A percentile compares a stretch with the other conserved stretches of the same genome.
phyloP scores from a whole-genome alignment of 1,140 invertebrate species.

The Andricus grossulariae region DNA sequence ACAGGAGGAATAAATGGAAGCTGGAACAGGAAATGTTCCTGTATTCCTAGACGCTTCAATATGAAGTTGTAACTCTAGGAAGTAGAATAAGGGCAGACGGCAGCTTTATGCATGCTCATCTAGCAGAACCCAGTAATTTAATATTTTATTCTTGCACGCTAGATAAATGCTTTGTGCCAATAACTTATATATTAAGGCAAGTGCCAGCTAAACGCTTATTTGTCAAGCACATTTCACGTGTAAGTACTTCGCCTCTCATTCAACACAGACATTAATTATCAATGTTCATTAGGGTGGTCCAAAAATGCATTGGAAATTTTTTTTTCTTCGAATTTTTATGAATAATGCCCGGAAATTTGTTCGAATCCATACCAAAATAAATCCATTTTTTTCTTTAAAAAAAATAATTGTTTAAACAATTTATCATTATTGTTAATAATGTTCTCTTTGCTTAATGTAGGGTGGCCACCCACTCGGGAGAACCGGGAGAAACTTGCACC shows the following conservation, averaged over 20 bases:
- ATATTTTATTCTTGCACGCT: constrained; percentile 66
- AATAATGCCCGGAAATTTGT: no score
- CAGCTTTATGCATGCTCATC: constrained; percentile 65
- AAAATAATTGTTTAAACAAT: no score
- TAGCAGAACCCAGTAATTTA: constrained; percentile 66
- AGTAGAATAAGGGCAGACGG: constrained; percentile 60
- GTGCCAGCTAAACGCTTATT: constrained; percentile 52
- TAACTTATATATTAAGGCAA: constrained; percentile 74
- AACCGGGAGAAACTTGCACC: no score
- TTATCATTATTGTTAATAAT: no score
- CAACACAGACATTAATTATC: no score
- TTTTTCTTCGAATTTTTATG: no score
- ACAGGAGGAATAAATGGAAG: constrained; percentile 40
- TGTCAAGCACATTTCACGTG: constrained; percentile 55
- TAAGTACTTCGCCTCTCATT: constrained; percentile 51
- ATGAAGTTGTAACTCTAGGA: constrained; percentile 60
- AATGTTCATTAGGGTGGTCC: no score
- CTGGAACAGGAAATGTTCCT: constrained; percentile 40
- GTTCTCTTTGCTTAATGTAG: no score
- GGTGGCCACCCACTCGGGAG: no score
- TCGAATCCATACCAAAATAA: no score
- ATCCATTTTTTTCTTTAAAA: no score
- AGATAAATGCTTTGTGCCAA: constrained; percentile 65
- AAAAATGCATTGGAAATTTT: no score
- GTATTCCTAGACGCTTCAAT: constrained; percentile 43